Evolutionary conservation across 2,113 vertebrate genomes (phyloP), one percentile per base, ranked within the genome.

Genomic region (Ceyx melanurus): DNA sequence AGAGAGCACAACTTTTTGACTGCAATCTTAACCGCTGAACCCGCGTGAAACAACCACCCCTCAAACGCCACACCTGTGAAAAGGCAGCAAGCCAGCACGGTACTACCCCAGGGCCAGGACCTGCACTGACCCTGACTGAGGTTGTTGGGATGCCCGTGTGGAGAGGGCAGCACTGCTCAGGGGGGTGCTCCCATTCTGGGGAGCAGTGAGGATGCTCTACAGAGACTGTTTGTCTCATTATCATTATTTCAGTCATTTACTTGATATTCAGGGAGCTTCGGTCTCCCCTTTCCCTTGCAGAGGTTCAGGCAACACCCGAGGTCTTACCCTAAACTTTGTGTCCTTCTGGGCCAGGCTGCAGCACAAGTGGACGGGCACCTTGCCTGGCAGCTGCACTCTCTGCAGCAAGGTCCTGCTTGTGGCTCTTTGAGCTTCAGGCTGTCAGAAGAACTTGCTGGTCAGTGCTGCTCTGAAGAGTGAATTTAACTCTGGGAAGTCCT

Each of bases 281-380:
- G 26, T 22, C 26, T 54, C 28, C 73, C 50, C 16, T 50, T 57
- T 16, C 8, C 1, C 37, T 37, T 43, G 10, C 40, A 42, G 74
- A 70, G 61, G 43, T 40, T 64, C 28, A 35, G 48, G 56, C 37
- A n/a, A 8, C 21, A 4, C 23, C 6, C 29, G 18, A 28, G 45
- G 40, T 54, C 79, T 48, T 51, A 19, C 51, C 62, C 37, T 33
- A 43, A 56, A 11, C 60, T 35, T 50, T 13, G 0, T 14, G 3
- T n/a, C 42, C 16, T 29, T 1, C 77, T 14, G n/a, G 46, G 20
- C 53, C 65, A 5, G 29, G 6, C 3, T 17, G 17, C 29, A 5
- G 9, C 14, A 0, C 5, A 1, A 40, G 11, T 8, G 18, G 7
- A 3, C 9, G 62, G 43, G 43, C 26, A 2, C n/a, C 40, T 29